Evolutionary conservation across 2,888 invertebrate genomes (phyloP), one percentile per base, ranked within the genome.

Genomic region (Limnephilus rhombicus): DNA sequence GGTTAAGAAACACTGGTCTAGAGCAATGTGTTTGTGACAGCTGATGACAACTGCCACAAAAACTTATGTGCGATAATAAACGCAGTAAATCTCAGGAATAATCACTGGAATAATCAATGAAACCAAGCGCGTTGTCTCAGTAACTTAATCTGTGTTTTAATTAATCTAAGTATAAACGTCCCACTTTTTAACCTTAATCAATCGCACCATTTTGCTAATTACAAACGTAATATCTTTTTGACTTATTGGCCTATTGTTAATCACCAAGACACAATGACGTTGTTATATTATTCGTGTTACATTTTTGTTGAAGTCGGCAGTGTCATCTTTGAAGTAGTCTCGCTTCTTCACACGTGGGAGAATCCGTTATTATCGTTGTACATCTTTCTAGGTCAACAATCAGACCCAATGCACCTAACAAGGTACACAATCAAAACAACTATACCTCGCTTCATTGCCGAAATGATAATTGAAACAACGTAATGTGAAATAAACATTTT

Each of bases 281-380:
- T 45, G 18, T 31, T 83, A 7, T n/a, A 12, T 37, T 34, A 37
- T 24, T 83, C n/a, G 37, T 37, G 34, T 83, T 83, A 37, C 37
- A 24, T 83, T 24, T 83, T 34, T 24, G 68, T 68, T 7, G 37
- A 24, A 68, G 68, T 68, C 83, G 18, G 37, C 83, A 24, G 37
- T 83, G 83, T 83, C 83, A 34, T 83, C 83, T 31, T 34, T 83
- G 29, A 18, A 68, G 31, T 83, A 9, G 82, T 41, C 37, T 34
- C 37, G 31, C 83, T 83, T 24, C 34, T 83, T 29, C 83, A 83
- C 24, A 83, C 37, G 83, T 83, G 83, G 24, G 83, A 83, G 83
- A 83, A 83, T 83, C 83, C 83, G 83, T 34, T 34, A 41, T 34
- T 83, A 41, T 34, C 5, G 68, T 68, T 68, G n/a, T 1, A 68